Evolutionary conservation across 2,888 invertebrate species (phyloP), one percentile per base, ranked within the genome.

Genomic region (Campoplex capitator): DNA sequence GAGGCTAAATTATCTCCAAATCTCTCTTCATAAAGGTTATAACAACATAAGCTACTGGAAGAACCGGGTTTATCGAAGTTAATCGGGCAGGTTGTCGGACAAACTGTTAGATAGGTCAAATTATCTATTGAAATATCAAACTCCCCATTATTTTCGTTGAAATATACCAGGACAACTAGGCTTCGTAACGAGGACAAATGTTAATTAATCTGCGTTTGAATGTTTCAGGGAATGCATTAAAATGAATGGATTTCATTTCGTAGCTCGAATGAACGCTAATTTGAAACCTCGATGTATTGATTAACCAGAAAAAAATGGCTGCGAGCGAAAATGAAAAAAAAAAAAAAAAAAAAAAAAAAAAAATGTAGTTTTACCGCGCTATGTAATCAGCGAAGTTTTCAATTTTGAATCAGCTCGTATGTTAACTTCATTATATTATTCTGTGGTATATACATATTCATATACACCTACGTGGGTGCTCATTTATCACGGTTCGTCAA

Each of bases 401-500:
- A 48, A 58, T 79, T 70, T 45, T 56, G 11, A 32, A 35, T 71
- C 16, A 48, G 11, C 45, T 56, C 13, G 28, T 54, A n/a, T 54
- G 32, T 62, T 62, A 45, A 32, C 23, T 79, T 54, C 9, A 56
- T 70, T n/a, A 45, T 71, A 79, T 16, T 7, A 38, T 42, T 71
- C n/a, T 28, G 58, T 32, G n/a, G 54, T 32, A 58, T 35, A 70
- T 80, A 56, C 35, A 48, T 74, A 78, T 74, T 28, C 62, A 68
- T 75, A 75, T 23, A 56, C 23, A 23, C 16, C 65, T 65, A 38
- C 56, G 62, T 42, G 38, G 83, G 81, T 74, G 45, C 76, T 87
- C 79, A 83, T 87, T 89, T 88, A 88, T 90, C 88, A 88, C 86
- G 88, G 85, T 85, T 89, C 86, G 88, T 85, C 79, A 80, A 86